Conservation (phyloP, 2,888 invertebrate genomes). For the Rosalia funebris region DNA sequence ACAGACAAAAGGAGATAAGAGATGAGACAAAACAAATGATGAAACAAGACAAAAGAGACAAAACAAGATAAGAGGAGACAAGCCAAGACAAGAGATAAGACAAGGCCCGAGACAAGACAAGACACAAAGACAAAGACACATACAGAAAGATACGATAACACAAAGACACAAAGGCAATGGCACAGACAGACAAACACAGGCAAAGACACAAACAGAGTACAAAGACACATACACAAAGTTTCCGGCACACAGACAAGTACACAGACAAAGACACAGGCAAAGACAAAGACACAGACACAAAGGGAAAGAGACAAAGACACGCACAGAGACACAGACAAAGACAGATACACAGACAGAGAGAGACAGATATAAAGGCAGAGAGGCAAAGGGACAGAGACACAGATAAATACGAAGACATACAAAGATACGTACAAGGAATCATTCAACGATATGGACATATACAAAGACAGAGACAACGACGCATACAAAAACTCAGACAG, state of each 20-base stretch:
- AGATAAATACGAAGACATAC: conserved; percentile 14
- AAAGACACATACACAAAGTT: too few species aligned
- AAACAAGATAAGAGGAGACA: too few species aligned
- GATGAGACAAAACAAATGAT: too few species aligned
- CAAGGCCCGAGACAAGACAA: too few species aligned
- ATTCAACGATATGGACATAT: conserved; percentile 7
- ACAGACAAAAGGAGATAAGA: too few species aligned
- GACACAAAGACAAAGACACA: neutral
- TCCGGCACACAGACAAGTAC: neutral
- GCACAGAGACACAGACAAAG: neutral
- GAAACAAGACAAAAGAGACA: too few species aligned
- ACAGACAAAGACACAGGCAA: neutral
- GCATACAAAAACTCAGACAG: conserved; percentile 1
- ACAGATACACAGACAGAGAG: conserved; percentile 4
- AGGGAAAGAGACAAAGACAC: neutral
- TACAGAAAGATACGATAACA: neutral
- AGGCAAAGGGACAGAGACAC: conserved; percentile 5
- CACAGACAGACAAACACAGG: neutral
- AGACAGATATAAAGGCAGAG: conserved; percentile 10
- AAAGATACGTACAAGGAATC: conserved; percentile 1
- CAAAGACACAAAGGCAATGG: neutral
- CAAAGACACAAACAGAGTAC: neutral
- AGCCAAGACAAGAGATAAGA: too few species aligned
- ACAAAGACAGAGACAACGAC: conserved; percentile 18
- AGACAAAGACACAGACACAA: neutral